Conservation (phyloP, 1,140 invertebrate species). For the Zaprionus nigranus region DNA sequence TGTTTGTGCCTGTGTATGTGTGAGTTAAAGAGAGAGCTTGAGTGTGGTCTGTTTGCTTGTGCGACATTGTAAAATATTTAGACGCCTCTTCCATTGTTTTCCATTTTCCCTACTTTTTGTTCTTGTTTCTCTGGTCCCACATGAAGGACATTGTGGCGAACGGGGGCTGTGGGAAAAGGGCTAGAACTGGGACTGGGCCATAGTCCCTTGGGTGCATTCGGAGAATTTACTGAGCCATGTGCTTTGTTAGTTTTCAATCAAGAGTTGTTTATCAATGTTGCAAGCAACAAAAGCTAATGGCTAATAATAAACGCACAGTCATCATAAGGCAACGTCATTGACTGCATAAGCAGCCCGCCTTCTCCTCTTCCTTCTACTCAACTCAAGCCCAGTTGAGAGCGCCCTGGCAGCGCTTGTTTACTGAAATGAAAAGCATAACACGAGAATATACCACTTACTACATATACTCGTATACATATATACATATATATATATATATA, state of each 20-base stretch:
- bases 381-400: not conserved
- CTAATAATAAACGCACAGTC: constrained; percentile 60
- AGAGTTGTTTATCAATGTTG: constrained; percentile 75
- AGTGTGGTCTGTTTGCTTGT: constrained; percentile 26
- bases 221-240: constrained; percentile 63
- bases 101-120: constrained; percentile 14
- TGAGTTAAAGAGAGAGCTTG: constrained; percentile 1
- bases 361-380: fast-evolving
- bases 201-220: constrained; percentile 55
- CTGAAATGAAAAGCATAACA: constrained; percentile 20
- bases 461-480: too few relatives aligned
- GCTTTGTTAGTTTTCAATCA: constrained; percentile 80
- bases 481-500: too few relatives aligned
- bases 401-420: not conserved
- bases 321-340: constrained; percentile 35
- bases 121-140: constrained; percentile 21
- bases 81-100: constrained; percentile 57
- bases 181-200: not conserved
- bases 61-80: constrained; percentile 56
- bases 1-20: not conserved
- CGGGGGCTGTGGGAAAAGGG: not conserved
- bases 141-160: constrained; percentile 11
- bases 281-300: constrained; percentile 68
- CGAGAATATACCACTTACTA: not conserved
- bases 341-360: not conserved